Conservation (phyloP, 2,113 vertebrate species). For the Cynoglossus semilaevis region DNA sequence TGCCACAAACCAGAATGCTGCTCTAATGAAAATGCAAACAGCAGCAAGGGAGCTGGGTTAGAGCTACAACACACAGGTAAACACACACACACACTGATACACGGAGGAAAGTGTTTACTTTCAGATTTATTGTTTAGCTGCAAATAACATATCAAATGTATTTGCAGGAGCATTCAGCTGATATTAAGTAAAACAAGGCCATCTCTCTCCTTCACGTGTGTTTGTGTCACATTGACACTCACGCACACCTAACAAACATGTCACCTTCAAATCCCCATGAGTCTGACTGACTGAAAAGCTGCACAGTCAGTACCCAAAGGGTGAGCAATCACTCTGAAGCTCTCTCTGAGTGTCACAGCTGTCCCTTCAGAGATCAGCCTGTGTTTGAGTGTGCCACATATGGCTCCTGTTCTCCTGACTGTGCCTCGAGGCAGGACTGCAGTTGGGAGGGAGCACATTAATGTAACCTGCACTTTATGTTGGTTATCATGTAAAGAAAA, state of each 20-base stretch:
- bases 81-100: conserved; percentile 5
- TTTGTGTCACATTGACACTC: background rate
- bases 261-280: conserved; percentile 20
- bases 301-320: conserved; percentile 8
- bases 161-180: conserved; percentile 18
- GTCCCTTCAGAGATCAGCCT: conserved; percentile 3
- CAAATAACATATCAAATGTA: background rate
- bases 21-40: conserved; percentile 56
- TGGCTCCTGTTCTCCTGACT: too few relatives aligned
- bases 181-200: background rate
- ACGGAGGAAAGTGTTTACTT: conserved; percentile 24
- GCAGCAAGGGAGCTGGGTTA: conserved; percentile 36
- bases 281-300: conserved; percentile 15
- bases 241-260: conserved; percentile 10
- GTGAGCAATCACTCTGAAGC: conserved; percentile 8
- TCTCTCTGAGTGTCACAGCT: conserved; percentile 18
- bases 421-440: too few relatives aligned
- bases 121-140: conserved; percentile 21
- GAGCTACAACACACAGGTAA: conserved; percentile 15
- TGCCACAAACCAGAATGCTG: conserved; percentile 36
- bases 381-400: background rate
- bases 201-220: background rate
- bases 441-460: too few relatives aligned
- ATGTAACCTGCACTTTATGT: too few relatives aligned
- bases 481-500: too few relatives aligned